Evolutionary conservation across 2,888 invertebrate genomes (phyloP).

Genomic region (Euzophera pinguis): DNA sequence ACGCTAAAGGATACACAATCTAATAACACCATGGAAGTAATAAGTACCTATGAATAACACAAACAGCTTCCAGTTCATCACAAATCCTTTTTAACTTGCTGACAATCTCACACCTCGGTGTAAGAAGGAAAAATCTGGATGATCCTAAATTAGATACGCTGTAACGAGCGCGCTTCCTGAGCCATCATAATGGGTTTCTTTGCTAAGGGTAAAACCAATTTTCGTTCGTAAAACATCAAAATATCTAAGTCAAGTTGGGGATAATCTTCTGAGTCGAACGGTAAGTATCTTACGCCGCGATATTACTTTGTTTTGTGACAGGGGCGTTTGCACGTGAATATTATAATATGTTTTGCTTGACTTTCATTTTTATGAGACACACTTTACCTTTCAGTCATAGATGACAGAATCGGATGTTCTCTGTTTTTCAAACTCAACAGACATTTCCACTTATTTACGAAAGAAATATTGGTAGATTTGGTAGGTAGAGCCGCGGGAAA

Average conservation of each 20-base stretch:
- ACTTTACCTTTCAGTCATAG: no score
- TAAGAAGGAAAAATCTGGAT: conserved; percentile 54
- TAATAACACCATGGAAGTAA: no score
- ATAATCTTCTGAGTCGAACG: conserved; percentile 50
- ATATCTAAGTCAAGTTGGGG: conserved; percentile 62
- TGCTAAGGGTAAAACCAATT: conserved; percentile 64
- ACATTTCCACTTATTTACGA: no score
- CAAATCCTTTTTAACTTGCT: conserved; percentile 48
- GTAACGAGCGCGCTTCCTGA: conserved; percentile 52
- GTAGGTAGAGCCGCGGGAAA: no score
- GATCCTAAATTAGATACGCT: conserved; percentile 64
- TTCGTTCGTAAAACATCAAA: conserved; percentile 61
- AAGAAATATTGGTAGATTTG: no score
- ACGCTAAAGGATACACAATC: no score
- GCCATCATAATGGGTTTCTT: conserved; percentile 58
- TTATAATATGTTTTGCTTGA: conserved; percentile 15
- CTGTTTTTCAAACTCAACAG: background rate
- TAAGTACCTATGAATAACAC: no score
- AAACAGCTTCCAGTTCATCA: conserved; percentile 39
- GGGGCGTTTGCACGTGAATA: conserved; percentile 23
- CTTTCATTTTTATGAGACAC: background rate
- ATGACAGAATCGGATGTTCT: no score
- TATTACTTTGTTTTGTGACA: conserved; percentile 47
- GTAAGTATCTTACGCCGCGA: conserved; percentile 52
- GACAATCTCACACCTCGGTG: conserved; percentile 57